phyloP scores from a whole-genome alignment of 2,113 vertebrate genomes.

The Mystacornis crossleyi region DNA sequence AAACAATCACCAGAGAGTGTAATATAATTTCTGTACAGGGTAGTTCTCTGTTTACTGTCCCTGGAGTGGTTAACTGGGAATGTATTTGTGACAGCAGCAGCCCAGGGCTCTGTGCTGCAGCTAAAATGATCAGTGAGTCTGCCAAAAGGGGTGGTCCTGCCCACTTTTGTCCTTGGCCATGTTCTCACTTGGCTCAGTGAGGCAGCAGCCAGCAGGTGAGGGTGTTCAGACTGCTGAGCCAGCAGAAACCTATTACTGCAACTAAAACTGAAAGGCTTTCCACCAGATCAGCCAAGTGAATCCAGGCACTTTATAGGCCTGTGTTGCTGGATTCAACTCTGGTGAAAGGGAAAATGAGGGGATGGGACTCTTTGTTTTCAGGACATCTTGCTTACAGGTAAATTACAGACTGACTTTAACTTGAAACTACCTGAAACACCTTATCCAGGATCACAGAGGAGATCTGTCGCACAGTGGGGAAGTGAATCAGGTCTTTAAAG shows the following conservation, averaged over 20 bases:
- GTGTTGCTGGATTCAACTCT: background rate
- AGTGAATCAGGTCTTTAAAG: background rate
- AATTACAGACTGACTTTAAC: background rate
- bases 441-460: background rate
- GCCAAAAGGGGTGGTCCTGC: background rate
- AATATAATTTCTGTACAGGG: background rate
- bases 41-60: conserved; percentile 4
- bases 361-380: background rate
- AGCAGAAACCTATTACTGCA: background rate
- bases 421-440: background rate
- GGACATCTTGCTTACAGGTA: background rate
- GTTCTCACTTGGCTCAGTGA: background rate
- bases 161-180: background rate
- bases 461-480: background rate
- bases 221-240: background rate
- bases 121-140: background rate
- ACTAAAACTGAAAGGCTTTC: background rate
- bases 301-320: background rate
- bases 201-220: background rate
- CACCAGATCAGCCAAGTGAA: background rate
- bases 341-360: background rate
- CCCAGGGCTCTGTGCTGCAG: background rate
- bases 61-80: background rate
- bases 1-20: background rate
- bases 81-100: background rate